Base-by-base conservation (phyloP, 1,140 invertebrate species). In the Drosophila grimshawi region DNA sequence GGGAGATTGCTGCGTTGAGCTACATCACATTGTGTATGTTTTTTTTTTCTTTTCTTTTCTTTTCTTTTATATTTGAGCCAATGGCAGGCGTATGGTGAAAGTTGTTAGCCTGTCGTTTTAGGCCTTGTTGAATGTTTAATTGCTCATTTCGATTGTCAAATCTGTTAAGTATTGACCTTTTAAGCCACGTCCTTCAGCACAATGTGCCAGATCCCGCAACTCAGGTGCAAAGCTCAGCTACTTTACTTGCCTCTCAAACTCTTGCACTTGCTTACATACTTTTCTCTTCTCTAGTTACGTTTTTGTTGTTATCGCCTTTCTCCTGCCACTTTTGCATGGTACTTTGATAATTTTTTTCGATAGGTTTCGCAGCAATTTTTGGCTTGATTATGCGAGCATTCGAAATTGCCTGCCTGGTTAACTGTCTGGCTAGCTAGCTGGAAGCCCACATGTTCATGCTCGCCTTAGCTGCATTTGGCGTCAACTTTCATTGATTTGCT, bases 321-420 rank as follows among this genome's bases (percentile, higher is more conserved):
- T 75, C 78, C 76, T 51, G 71, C 49, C 65, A 68, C 39, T 71
- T 74, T 68, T 62, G 51, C 53, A 45, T 72, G 53, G 43, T 46
- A 55, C 45, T 65, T 71, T 56, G 46, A 35, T 73, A 55, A 60
- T 61, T 70, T 63, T 65, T 61, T 73, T 63, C 57, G 62, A 30
- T 71, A 59, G 63, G 27, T 66, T 63, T 64, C 27, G 63, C 68
- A 60, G 83, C 79, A 79, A 48, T 81, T 81, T 86, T 86, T 82
- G 79, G 82, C 76, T 78, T 82, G 82, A 86, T 86, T 86, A 86
- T 86, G 81, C 82, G 78, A 86, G 80, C 82, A 86, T 69, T 76
- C 79, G 70, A 79, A 81, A 75, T 83, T 78, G 80, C 39, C 68
- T 41, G n/a, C 5, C 53, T 65, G 60, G 32, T 59, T 53, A 39